A percentile compares a stretch with the other conserved stretches of the same genome.
Evolutionary conservation across 2,113 vertebrate species (phyloP).

Genomic region (Chloropsis hardwickii): DNA sequence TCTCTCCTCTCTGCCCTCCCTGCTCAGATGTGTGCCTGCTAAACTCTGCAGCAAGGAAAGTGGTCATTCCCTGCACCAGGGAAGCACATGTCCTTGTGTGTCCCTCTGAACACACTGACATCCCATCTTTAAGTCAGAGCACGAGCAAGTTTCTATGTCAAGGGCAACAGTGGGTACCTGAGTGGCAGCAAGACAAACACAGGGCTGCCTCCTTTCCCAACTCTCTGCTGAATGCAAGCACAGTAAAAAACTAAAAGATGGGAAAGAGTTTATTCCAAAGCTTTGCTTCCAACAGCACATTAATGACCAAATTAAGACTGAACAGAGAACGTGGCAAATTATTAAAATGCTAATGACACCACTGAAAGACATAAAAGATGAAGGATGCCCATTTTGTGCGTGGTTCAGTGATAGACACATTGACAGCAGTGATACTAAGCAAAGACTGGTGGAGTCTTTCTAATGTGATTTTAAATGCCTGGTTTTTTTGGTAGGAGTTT

Average conservation of each 20-base stretch:
- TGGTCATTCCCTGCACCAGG: not conserved
- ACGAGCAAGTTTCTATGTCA: not conserved
- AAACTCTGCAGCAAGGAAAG: not conserved
- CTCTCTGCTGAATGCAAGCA: not conserved
- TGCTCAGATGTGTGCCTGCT: not conserved
- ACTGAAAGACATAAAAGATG: not conserved
- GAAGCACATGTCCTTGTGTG: rapidly evolving
- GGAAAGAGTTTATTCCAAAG: not conserved
- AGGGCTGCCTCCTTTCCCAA: not conserved
- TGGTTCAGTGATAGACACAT: not conserved
- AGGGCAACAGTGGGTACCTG: not conserved
- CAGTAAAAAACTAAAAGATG: not conserved
- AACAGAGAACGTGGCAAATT: not conserved
- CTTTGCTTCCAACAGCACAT: not conserved
- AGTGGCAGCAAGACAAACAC: not conserved
- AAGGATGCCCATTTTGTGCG: not conserved
- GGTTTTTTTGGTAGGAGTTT: not conserved
- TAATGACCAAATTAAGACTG: not conserved
- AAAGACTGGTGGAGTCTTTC: not conserved
- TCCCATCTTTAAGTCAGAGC: not conserved
- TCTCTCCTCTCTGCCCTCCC: not conserved
- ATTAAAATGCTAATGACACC: not conserved
- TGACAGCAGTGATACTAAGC: not conserved
- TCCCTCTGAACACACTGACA: not conserved
- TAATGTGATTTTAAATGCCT: not conserved